phyloP scores from a whole-genome alignment of 2,797 vertebrate genomes.

The Characodon lateralis region DNA sequence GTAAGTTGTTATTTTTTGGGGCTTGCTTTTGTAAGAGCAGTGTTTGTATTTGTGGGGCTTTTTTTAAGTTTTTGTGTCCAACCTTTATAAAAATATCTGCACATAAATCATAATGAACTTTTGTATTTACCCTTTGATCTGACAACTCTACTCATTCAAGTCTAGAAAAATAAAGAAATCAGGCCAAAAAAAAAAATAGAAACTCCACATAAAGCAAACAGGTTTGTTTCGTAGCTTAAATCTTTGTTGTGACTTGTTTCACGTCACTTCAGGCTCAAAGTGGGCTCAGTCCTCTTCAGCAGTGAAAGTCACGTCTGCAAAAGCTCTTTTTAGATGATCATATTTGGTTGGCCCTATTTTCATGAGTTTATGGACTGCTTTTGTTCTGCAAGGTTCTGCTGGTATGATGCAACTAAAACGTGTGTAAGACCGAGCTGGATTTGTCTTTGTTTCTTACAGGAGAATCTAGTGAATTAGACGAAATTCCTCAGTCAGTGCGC shows the following conservation, averaged over 20 bases:
- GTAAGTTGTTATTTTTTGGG: neutral
- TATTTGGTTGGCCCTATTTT: neutral
- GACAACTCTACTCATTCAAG: neutral
- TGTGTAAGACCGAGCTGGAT: neutral
- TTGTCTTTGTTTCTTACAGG: constrained; percentile 68
- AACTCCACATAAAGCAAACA: neutral
- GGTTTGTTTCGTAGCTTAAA: neutral
- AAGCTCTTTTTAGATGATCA: neutral
- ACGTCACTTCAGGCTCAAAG: neutral
- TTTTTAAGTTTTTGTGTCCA: neutral
- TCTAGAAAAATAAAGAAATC: neutral
- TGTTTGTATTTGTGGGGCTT: neutral
- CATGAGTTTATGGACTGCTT: neutral
- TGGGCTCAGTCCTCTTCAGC: neutral
- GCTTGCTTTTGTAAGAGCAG: neutral
- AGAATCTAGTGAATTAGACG: constrained; percentile 96
- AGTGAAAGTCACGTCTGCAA: neutral
- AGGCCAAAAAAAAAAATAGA: neutral
- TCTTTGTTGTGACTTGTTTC: neutral
- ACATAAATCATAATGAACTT: neutral
- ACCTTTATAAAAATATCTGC: neutral
- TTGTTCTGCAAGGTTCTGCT: constrained; percentile 1
- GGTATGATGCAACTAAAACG: neutral
- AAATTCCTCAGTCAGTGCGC: constrained; percentile 78
- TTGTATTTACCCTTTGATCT: neutral